These are phyloP conservation scores for Sciurus niger DNA, from an alignment of 2,113 vertebrate genomes.

Conservation along the genomic window DNA sequence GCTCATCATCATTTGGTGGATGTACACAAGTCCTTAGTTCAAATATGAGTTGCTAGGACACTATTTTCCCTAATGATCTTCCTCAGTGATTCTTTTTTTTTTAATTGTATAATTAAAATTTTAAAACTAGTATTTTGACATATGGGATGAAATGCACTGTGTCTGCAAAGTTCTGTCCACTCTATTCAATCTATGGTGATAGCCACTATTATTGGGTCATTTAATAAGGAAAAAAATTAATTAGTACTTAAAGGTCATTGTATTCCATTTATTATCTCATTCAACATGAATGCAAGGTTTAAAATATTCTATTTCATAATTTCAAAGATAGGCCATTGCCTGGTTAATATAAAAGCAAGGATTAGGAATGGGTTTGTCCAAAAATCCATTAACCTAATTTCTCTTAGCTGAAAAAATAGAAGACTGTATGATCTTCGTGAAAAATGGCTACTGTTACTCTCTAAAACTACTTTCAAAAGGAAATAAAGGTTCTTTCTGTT, in stretches of 20 bases:
- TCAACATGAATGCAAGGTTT: constrained; percentile 37
- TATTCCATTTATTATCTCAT: constrained; percentile 60
- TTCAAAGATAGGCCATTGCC: constrained; percentile 35
- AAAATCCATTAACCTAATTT: constrained; percentile 65
- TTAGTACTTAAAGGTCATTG: constrained; percentile 59
- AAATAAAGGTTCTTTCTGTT: constrained; percentile 1
- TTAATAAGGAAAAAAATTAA: constrained; percentile 56
- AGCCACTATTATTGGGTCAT: not conserved
- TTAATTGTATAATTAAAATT: not conserved
- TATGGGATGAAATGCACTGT: not conserved
- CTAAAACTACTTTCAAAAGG: constrained; percentile 36
- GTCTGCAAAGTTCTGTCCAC: not conserved
- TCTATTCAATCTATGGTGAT: not conserved
- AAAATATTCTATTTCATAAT: constrained; percentile 48
- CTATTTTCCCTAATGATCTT: no score
- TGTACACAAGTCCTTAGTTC: no score
- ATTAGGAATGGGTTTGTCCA: constrained; percentile 53
- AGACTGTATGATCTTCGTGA: not conserved
- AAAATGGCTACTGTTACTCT: constrained; percentile 3
- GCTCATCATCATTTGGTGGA: no score
- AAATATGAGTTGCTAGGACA: no score
- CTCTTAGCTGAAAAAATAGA: constrained; percentile 22
- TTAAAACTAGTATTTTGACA: not conserved
- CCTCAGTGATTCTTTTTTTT: no score
- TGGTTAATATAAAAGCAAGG: constrained; percentile 65